Percentiles rank a stretch among this genome's conserved stretches.
Conservation (phyloP, 2,113 vertebrate genomes). For the Tursiops truncatus region DNA sequence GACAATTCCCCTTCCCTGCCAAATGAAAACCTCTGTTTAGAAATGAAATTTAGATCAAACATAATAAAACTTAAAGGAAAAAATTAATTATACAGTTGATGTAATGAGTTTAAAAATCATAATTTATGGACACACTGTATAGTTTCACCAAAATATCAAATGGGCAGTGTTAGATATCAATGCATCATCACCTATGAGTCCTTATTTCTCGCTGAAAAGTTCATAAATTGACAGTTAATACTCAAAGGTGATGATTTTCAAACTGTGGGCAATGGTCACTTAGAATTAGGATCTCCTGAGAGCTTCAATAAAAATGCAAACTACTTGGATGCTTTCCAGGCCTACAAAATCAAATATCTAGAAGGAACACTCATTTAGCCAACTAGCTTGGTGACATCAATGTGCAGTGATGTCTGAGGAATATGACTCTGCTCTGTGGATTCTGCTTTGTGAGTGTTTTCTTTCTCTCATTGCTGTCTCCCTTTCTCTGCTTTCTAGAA, state of each 20-base stretch:
- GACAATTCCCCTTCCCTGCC: fast-evolving
- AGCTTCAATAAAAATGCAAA: background rate
- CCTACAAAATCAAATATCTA: background rate
- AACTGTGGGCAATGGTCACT: background rate
- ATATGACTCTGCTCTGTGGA: background rate
- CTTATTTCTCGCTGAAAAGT: background rate
- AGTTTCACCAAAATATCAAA: background rate
- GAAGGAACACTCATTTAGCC: background rate
- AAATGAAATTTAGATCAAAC: background rate
- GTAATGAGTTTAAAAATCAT: background rate
- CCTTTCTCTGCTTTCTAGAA: background rate
- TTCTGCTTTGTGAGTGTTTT: background rate
- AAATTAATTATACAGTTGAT: background rate
- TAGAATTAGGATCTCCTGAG: background rate
- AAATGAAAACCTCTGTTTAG: background rate
- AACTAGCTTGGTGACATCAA: background rate
- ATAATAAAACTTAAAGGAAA: background rate
- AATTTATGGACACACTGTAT: background rate
- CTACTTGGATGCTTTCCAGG: background rate
- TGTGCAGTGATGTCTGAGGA: background rate
- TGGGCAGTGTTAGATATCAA: background rate
- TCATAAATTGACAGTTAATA: background rate
- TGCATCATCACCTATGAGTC: background rate
- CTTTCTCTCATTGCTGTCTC: background rate
- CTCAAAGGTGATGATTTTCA: background rate